Conservation (phyloP, 1,140 invertebrate genomes). For the Solenopsis fugax region DNA sequence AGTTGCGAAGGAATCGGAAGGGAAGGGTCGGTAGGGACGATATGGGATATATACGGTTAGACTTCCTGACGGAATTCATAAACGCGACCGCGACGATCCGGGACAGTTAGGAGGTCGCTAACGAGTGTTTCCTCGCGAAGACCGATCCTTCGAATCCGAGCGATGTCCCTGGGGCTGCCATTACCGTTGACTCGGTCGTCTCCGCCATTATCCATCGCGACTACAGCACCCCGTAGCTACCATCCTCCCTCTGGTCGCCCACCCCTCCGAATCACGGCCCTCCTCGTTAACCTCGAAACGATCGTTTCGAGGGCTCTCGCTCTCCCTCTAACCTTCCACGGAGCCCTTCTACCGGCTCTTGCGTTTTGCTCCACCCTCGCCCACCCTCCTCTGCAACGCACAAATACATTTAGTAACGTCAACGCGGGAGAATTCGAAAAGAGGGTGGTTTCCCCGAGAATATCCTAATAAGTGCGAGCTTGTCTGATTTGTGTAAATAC, state of each 20-base stretch:
- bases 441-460: slow-evolving; percentile 50
- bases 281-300: slow-evolving; percentile 79
- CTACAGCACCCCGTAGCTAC: slow-evolving; percentile 61
- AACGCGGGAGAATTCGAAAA: slow-evolving; percentile 50
- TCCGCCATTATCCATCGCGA: slow-evolving; percentile 76
- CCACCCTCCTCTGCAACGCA: slow-evolving; percentile 35
- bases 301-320: slow-evolving; percentile 61
- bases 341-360: slow-evolving; percentile 43
- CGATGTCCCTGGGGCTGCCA: slow-evolving; percentile 81
- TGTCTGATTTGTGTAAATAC: slow-evolving; percentile 62
- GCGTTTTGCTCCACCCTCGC: slow-evolving; percentile 57
- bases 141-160: slow-evolving; percentile 71
- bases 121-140: slow-evolving; percentile 80
- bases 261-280: slow-evolving; percentile 73
- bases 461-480: slow-evolving; percentile 57
- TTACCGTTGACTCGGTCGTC: slow-evolving; percentile 77
- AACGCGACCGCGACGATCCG: slow-evolving; percentile 74
- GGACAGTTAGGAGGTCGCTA: slow-evolving; percentile 80
- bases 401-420: slow-evolving; percentile 65
- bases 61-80: slow-evolving; percentile 79
- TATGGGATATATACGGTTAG: slow-evolving; percentile 60
- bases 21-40: slow-evolving; percentile 38
- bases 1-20: slow-evolving; percentile 54
- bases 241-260: slow-evolving; percentile 70
- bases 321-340: slow-evolving; percentile 6